A percentile compares a stretch with the other conserved stretches of the same genome.
phyloP scores from a whole-genome alignment of 2,888 invertebrate species.

The Rotaria sp. region DNA sequence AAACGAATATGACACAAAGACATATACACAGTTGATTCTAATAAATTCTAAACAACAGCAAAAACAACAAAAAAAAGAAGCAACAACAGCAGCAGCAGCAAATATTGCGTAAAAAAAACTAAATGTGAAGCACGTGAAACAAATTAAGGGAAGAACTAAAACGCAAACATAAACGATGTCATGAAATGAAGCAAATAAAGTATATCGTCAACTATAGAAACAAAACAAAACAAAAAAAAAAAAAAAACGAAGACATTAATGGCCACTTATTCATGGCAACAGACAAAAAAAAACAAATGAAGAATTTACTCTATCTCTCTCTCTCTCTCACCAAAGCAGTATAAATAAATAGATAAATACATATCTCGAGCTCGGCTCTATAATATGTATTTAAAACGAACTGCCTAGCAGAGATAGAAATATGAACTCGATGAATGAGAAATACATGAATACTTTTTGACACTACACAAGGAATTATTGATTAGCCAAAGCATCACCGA shows the following conservation, averaged over 20 bases:
- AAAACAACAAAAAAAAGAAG: neutral
- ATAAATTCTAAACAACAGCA: no score
- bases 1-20: no score
- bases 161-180: neutral
- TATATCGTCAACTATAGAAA: neutral
- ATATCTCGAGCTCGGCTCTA: neutral
- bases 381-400: neutral
- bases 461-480: neutral
- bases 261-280: neutral
- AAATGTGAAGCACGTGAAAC: slow-evolving; percentile 15
- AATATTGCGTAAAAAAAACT: neutral
- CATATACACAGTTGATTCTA: no score
- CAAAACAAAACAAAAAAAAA: neutral
- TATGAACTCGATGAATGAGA: neutral
- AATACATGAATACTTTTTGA: slow-evolving; percentile 14
- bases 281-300: neutral
- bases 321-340: no score
- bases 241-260: neutral
- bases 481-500: neutral
- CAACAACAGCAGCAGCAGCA: neutral
- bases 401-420: neutral
- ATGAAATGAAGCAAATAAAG: neutral
- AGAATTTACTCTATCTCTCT: no score
- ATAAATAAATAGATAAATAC: neutral
- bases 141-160: slow-evolving; percentile 17